Conservation (phyloP, 2,113 vertebrate genomes). For the Bubo scandiacus region DNA sequence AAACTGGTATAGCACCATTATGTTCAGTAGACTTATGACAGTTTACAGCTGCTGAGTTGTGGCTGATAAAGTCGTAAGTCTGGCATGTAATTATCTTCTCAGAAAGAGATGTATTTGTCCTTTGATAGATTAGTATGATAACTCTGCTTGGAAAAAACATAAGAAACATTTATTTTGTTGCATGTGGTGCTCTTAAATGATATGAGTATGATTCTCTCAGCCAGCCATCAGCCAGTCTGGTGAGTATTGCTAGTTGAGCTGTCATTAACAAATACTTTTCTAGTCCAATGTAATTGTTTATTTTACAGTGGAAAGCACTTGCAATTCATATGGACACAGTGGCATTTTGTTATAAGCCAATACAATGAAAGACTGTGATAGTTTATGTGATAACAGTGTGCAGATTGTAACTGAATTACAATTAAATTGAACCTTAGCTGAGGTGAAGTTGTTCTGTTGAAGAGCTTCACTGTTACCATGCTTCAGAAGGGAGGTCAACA, state of each 20-base stretch:
- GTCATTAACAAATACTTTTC: background rate
- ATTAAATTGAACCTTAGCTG: constrained; percentile 1
- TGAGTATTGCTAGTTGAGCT: background rate
- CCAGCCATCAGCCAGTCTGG: background rate
- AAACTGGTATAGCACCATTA: background rate
- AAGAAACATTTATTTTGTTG: background rate
- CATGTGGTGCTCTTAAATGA: background rate
- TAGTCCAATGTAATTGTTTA: constrained; percentile 9
- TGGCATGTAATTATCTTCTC: background rate
- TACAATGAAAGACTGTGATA: constrained; percentile 25
- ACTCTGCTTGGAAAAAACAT: background rate
- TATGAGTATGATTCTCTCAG: background rate
- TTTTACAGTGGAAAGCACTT: constrained; percentile 14
- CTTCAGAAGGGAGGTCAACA: background rate
- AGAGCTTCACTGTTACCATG: background rate
- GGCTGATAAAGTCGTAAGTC: background rate
- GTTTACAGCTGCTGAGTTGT: background rate
- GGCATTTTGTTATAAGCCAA: constrained; percentile 9
- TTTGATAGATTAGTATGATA: background rate
- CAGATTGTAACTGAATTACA: background rate
- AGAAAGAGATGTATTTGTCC: background rate
- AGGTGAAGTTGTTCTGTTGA: constrained; percentile 8
- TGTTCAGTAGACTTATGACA: background rate
- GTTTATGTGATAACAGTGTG: background rate
- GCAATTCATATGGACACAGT: constrained; percentile 17